Evolutionary conservation across 1,140 invertebrate species (phyloP).

Genomic region (Marisa cornuarietis): DNA sequence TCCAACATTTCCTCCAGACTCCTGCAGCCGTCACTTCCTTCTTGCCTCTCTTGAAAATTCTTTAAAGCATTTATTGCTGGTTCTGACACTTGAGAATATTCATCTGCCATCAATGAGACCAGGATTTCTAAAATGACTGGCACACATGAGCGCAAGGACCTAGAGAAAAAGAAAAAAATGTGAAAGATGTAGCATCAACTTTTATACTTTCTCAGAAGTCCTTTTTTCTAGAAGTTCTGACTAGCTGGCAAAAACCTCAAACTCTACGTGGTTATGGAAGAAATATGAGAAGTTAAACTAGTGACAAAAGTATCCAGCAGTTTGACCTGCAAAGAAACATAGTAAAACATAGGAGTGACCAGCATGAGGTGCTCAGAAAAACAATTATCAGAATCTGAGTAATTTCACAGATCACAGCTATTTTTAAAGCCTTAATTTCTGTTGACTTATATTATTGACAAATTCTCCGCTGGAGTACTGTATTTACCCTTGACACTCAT

Average conservation of each 20-base stretch:
- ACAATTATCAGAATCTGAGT: no score
- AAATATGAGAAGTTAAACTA: no score
- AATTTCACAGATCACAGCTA: no score
- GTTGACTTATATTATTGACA: no score
- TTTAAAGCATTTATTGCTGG: conserved; percentile 44
- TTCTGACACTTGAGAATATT: conserved; percentile 47
- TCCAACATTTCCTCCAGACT: conserved; percentile 54
- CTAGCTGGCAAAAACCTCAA: no score
- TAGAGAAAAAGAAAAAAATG: conserved; percentile 33
- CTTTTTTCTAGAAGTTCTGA: neutral
- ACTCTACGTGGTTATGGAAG: no score
- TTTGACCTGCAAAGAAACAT: no score
- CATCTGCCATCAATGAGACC: conserved; percentile 50
- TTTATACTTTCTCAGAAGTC: neutral
- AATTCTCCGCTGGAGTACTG: no score
- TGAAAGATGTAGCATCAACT: neutral
- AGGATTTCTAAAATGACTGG: conserved; percentile 51
- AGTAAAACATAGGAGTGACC: no score
- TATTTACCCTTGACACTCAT: conserved; percentile 41
- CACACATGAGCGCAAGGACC: conserved; percentile 45
- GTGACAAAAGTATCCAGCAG: no score
- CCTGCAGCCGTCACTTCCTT: conserved; percentile 32
- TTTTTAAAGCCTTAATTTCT: no score
- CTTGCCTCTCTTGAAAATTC: conserved; percentile 38
- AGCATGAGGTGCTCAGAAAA: no score